Evolutionary conservation across 2,888 invertebrate species (phyloP), one percentile per base, ranked within the genome.

Genomic region (Lamellibrachia columna): DNA sequence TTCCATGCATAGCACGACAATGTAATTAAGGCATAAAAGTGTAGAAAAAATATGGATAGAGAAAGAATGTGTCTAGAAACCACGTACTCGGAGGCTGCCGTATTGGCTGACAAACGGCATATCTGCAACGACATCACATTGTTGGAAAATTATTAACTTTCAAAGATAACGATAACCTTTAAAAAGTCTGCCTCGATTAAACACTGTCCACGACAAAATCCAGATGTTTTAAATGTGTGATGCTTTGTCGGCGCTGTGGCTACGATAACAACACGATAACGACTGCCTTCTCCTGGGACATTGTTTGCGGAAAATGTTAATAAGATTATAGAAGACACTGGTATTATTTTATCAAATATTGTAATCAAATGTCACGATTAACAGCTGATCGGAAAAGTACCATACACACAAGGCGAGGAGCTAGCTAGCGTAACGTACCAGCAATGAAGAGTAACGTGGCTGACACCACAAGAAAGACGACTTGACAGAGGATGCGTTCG

Each of bases 401-500:
- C 22, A 75, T 22, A 6, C 15, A 75, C 75, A 75, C 22, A 22
- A 75, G n/a, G 75, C 15, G n/a, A 75, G 22, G 75, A 15, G 22
- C 15, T 3, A 9, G 75, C 75, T 22, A 11, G 75, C 75, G 4
- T 6, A 3, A 75, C 75, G 75, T 75, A 75, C 75, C 75, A n/a
- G 75, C 6, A 75, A 22, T 75, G 22, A 75, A 75, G 75, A 75
- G 90, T n/a, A 7, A 53, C 22, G 58, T 8, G 3, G 53, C 40
- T 22, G 22, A 11, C 8, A 90, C 92, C 8, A 60, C 92, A 90
- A 92, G 22, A 53, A 92, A 15, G 90, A 92, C 11, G 91, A 90
- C n/a, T 90, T 92, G n/a, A 91, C 53, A 28, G 53, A 28, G 0
- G 91, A 58, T 22, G 58, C 90, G 8, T 92, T n/a, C 53, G 75